phyloP scores from a whole-genome alignment of 1,140 invertebrate species.

The Cepaea nemoralis region DNA sequence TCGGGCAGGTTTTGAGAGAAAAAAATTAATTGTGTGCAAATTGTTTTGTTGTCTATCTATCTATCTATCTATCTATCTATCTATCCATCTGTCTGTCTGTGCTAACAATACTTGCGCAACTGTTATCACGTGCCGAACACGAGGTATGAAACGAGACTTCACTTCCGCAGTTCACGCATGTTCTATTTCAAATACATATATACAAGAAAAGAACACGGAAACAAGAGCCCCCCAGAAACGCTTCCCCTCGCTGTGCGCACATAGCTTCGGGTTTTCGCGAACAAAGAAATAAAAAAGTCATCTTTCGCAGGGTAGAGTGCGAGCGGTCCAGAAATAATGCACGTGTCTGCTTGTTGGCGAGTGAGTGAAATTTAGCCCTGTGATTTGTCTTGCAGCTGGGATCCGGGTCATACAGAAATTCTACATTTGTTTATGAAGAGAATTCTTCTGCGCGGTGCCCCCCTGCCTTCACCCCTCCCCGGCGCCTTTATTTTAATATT shows the following conservation, averaged over 20 bases:
- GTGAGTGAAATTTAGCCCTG: slow-evolving; percentile 3
- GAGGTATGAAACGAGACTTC: not conserved
- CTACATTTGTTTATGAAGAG: not conserved
- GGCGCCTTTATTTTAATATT: not conserved
- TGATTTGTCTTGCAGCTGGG: slow-evolving; percentile 1
- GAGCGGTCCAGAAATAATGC: not conserved
- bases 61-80: too few species aligned
- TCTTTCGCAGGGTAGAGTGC: not conserved
- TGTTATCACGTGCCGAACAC: not conserved
- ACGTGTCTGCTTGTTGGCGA: not conserved
- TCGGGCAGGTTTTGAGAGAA: too few species aligned
- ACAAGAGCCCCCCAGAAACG: not conserved
- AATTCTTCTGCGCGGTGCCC: too few species aligned
- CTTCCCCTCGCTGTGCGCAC: not conserved
- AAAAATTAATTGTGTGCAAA: too few species aligned
- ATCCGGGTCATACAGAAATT: not conserved
- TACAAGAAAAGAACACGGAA: not conserved
- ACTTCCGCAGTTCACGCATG: not conserved
- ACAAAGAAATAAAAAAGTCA: not conserved
- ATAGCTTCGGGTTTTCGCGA: not conserved
- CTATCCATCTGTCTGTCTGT: too few species aligned
- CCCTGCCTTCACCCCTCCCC: not conserved
- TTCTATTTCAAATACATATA: not conserved
- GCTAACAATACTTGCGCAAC: too few species aligned
- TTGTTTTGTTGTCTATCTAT: too few species aligned